Base-by-base conservation (phyloP, 2,888 invertebrate genomes). In the Seladonia tumulorum region DNA sequence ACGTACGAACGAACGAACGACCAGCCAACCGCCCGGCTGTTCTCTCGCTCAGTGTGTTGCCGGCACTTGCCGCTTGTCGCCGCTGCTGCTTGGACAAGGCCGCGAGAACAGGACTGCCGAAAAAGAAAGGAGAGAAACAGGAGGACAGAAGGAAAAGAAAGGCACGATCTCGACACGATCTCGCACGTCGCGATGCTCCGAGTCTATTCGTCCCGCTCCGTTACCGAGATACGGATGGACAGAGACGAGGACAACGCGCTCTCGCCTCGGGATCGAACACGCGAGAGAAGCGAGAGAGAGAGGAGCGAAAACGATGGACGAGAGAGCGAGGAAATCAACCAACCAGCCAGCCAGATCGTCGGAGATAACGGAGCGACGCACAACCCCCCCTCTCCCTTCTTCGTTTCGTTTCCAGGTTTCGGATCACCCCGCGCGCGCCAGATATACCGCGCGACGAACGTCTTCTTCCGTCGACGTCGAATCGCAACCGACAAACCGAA, bases 41-140 rank as follows among this genome's bases (percentile, higher is more conserved):
- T 74, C 84, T 39, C 60, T 66, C 63, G 60, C 47, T 76, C 81
- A 49, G 45, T 81, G 81, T 81, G 85, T 82, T 88, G 77, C 83
- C 79, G 71, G 83, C 85, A 82, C 76, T 87, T 79, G 88, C 90
- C 90, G 90, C 87, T 90, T 90, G 90, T 85, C 89, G 88, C 87
- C 87, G 79, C 90, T 82, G 79, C 89, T 85, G 82, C 85, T 85
- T 76, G 76, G 72, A 72, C 82, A 66, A 76, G 18, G 74, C 73
- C 74, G 71, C 25, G 63, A 53, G 66, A 74, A 79, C 63, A 66
- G 45, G 80, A 85, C 75, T 79, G 71, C 14, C 12, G 49, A 53
- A 53, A 57, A 29, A 53, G 22, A 25, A 35, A 7, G 10, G 14
- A 57, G 60, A 39, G 39, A 14, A 70, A 70, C 42, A 29, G 8